These are phyloP conservation scores for Monopis laevigella DNA, from an alignment of 2,888 invertebrate species.

Conservation along the genomic window DNA sequence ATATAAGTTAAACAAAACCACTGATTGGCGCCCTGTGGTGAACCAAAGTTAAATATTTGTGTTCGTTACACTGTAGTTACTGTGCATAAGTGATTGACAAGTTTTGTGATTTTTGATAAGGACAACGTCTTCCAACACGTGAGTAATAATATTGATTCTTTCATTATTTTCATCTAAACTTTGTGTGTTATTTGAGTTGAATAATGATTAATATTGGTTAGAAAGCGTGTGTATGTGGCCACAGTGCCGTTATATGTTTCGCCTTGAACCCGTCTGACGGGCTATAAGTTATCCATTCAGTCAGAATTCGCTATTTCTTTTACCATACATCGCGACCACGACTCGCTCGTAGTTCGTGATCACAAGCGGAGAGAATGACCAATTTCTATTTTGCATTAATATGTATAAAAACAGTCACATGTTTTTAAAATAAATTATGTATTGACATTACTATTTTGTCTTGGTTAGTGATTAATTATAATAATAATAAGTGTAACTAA, in stretches of 20 bases:
- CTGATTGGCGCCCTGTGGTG: not conserved
- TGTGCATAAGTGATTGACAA: slow-evolving; percentile 1
- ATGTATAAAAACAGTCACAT: too few relatives aligned
- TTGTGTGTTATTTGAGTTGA: too few relatives aligned
- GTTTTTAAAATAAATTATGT: too few relatives aligned
- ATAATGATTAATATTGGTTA: slow-evolving; percentile 15
- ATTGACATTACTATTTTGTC: too few relatives aligned
- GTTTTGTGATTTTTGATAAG: not conserved
- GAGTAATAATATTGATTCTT: not conserved
- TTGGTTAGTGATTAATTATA: too few relatives aligned
- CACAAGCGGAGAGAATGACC: slow-evolving; percentile 16
- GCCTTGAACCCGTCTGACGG: slow-evolving; percentile 48
- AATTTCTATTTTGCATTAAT: slow-evolving; percentile 21
- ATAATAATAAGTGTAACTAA: too few relatives aligned
- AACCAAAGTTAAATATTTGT: slow-evolving; percentile 7
- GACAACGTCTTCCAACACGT: not conserved
- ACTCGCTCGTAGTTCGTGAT: slow-evolving; percentile 9
- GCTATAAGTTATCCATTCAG: slow-evolving; percentile 20
- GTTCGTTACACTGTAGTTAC: not conserved
- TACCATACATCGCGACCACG: not conserved
- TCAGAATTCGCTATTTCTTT: slow-evolving; percentile 16
- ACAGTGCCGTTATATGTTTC: slow-evolving; percentile 48
- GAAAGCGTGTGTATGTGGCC: slow-evolving; percentile 36
- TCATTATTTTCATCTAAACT: not conserved
- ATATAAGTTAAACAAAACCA: slow-evolving; percentile 2